A percentile compares a stretch with the other conserved stretches of the same genome.
Evolutionary conservation across 2,888 invertebrate species (phyloP).

Genomic region (Odontothrips loti): DNA sequence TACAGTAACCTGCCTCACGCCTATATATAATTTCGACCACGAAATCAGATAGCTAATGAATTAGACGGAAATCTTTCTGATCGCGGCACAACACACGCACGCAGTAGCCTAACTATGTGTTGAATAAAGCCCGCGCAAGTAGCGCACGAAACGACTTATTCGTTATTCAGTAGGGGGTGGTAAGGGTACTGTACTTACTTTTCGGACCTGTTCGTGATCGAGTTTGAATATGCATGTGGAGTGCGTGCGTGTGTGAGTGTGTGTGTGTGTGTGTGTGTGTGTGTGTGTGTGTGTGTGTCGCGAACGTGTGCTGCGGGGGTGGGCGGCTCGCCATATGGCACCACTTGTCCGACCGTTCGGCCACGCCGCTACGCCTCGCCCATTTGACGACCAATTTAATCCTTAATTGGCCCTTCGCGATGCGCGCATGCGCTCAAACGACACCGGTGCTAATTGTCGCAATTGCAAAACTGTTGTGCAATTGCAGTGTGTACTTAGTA

Average conservation of each 20-base stretch:
- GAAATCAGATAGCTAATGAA: slow-evolving; percentile 23
- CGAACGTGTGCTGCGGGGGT: neutral
- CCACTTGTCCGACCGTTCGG: neutral
- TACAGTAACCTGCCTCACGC: neutral
- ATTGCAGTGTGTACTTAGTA: neutral
- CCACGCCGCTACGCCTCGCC: neutral
- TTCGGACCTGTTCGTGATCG: neutral
- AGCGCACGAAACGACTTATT: neutral
- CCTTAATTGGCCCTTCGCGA: neutral
- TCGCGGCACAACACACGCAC: neutral
- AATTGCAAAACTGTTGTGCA: neutral
- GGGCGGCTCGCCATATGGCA: neutral
- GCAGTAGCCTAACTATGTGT: neutral
- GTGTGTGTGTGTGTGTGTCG: neutral
- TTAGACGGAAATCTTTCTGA: slow-evolving; percentile 6
- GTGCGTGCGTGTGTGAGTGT: neutral
- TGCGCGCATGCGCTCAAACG: neutral
- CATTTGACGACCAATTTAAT: slow-evolving; percentile 19
- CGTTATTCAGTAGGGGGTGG: neutral
- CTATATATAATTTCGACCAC: neutral
- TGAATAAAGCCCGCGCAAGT: neutral
- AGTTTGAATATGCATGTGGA: neutral
- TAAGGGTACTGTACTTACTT: neutral
- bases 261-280: neutral
- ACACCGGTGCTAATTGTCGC: neutral